Evolutionary conservation across 1,140 invertebrate species (phyloP).

Genomic region (Drosophila santomea): DNA sequence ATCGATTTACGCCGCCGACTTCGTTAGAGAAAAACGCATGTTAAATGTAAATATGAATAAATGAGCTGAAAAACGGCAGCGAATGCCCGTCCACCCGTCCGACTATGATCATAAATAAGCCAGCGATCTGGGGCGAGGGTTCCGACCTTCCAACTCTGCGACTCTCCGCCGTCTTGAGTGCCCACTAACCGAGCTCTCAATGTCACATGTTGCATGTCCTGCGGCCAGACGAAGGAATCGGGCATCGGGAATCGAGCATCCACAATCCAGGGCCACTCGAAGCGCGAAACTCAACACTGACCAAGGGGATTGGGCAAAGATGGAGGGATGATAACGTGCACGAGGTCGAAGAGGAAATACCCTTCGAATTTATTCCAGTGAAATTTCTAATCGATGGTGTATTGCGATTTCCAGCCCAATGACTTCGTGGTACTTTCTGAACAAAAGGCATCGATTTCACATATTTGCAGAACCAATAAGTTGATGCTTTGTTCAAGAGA

Average conservation of each 20-base stretch:
- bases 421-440: conserved; percentile 2
- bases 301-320: conserved; percentile 9
- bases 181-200: conserved; percentile 58
- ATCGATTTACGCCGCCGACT: conserved; percentile 79
- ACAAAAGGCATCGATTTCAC: not conserved
- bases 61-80: conserved; percentile 71
- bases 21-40: conserved; percentile 77
- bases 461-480: conserved; percentile 7
- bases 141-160: conserved; percentile 11
- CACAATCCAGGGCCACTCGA: conserved; percentile 64
- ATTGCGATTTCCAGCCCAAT: conserved; percentile 21
- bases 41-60: conserved; percentile 84
- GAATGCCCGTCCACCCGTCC: conserved; percentile 5
- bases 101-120: conserved; percentile 51
- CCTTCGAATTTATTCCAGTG: not conserved
- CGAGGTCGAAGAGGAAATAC: conserved; percentile 28
- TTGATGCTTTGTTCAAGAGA: conserved; percentile 10
- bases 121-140: conserved; percentile 8
- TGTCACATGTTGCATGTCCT: conserved; percentile 82
- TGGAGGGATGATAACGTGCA: not conserved
- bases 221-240: conserved; percentile 31
- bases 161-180: not conserved
- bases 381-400: conserved; percentile 5
- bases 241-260: not conserved
- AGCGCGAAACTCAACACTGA: conserved; percentile 80